Evolutionary conservation across 2,797 vertebrate species (phyloP).

Genomic region (Semaprochilodus insignis): DNA sequence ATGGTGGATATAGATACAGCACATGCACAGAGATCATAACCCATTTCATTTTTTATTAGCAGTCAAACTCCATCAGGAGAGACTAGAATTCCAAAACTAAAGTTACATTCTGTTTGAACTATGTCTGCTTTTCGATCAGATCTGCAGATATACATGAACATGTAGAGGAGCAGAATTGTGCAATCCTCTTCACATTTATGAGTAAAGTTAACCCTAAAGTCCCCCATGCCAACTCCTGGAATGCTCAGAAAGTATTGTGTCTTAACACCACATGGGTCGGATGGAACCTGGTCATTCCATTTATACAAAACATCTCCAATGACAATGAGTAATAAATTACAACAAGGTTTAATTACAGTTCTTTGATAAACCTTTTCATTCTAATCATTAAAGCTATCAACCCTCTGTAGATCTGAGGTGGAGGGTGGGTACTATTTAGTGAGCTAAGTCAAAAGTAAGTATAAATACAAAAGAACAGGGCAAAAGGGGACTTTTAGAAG

Average conservation of each 20-base stretch:
- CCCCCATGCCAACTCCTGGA: conserved; percentile 18
- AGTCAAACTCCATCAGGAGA: conserved; percentile 15
- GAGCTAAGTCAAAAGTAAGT: conserved; percentile 4
- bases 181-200: conserved; percentile 28
- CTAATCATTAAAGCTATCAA: conserved; percentile 37
- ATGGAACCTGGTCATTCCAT: conserved; percentile 10
- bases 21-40: conserved; percentile 3
- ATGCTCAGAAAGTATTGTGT: conserved; percentile 17
- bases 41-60: conserved; percentile 46
- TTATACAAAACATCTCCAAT: conserved; percentile 23
- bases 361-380: conserved; percentile 9
- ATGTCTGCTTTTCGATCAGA: conserved; percentile 33
- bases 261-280: neutral
- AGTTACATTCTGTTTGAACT: conserved; percentile 14
- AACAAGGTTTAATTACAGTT: conserved; percentile 2
- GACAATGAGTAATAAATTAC: neutral
- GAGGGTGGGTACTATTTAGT: neutral
- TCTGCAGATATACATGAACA: conserved; percentile 15
- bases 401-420: neutral
- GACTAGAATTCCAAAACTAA: conserved; percentile 22
- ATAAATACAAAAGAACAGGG: neutral
- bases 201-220: neutral
- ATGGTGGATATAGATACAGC: neutral
- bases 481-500: neutral
- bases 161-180: conserved; percentile 10